phyloP scores from a whole-genome alignment of 35 echinoderm and acorn worm species.

The Apostichopus parvimensis region DNA sequence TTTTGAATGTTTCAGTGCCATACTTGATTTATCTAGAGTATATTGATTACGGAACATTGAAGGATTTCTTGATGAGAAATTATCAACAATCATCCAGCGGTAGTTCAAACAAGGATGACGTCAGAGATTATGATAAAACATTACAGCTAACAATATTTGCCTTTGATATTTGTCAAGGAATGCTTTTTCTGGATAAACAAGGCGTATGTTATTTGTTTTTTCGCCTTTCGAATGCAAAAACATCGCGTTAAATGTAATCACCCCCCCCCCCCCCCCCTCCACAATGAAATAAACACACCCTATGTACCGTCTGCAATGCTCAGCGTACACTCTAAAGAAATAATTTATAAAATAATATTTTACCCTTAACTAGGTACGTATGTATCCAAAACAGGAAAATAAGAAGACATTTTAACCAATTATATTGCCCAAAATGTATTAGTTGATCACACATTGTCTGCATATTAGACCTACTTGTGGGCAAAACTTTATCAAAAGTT shows the following conservation, averaged over 20 bases:
- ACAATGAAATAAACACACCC: too few relatives aligned
- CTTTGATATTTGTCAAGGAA: background rate
- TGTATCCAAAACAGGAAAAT: too few relatives aligned
- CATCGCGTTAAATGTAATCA: background rate
- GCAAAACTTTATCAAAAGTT: too few relatives aligned
- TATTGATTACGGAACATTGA: slow-evolving; percentile 25
- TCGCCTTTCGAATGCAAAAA: background rate
- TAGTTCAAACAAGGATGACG: background rate
- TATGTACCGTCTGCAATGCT: too few relatives aligned
- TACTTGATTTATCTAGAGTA: slow-evolving; percentile 28
- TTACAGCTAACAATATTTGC: slow-evolving; percentile 12
- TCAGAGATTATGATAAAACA: background rate
- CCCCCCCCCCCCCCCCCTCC: too few relatives aligned
- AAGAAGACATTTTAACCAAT: too few relatives aligned
- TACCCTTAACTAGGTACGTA: too few relatives aligned
- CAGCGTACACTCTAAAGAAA: too few relatives aligned
- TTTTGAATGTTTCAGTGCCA: background rate
- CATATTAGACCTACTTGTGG: too few relatives aligned
- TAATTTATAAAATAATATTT: too few relatives aligned
- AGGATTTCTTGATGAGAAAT: slow-evolving; percentile 26
- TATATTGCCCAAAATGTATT: too few relatives aligned
- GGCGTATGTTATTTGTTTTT: background rate
- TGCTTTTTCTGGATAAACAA: background rate
- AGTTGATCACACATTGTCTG: too few relatives aligned
- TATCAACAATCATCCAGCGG: background rate